Percentiles rank a stretch among this genome's conserved stretches.
Evolutionary conservation across 2,113 vertebrate genomes (phyloP).

Genomic region (Pygoscelis adeliae): DNA sequence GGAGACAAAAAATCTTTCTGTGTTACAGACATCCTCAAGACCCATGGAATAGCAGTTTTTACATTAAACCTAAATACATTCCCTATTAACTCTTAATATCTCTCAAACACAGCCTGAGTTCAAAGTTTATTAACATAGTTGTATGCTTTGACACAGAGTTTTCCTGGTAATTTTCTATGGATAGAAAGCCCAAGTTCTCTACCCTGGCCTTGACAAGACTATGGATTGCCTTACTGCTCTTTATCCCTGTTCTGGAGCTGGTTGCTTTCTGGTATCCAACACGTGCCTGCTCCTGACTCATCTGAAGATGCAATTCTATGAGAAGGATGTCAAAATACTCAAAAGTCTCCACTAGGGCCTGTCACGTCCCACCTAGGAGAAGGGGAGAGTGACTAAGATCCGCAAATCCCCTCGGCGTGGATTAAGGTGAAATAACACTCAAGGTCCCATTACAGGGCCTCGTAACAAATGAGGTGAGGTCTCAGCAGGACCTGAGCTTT

Average conservation of each 20-base stretch:
- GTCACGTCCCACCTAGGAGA: too few relatives aligned
- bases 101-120: not conserved
- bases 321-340: not conserved
- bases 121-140: not conserved
- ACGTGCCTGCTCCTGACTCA: fast-evolving
- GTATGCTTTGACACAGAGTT: not conserved
- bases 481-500: not conserved
- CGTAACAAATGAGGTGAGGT: not conserved
- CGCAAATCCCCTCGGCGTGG: too few relatives aligned
- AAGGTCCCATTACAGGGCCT: too few relatives aligned
- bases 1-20: not conserved
- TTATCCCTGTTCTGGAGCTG: not conserved
- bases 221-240: not conserved
- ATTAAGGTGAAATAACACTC: too few relatives aligned
- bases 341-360: not conserved
- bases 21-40: not conserved
- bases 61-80: not conserved
- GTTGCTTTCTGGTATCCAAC: not conserved
- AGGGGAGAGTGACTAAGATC: too few relatives aligned
- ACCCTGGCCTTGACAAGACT: not conserved
- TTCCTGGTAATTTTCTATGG: not conserved
- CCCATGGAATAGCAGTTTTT: not conserved
- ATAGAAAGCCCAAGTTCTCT: not conserved
- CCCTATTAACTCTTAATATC: not conserved
- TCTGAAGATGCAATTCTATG: not conserved